phyloP scores from a whole-genome alignment of 2,888 invertebrate species.

The Philonicus albiceps region DNA sequence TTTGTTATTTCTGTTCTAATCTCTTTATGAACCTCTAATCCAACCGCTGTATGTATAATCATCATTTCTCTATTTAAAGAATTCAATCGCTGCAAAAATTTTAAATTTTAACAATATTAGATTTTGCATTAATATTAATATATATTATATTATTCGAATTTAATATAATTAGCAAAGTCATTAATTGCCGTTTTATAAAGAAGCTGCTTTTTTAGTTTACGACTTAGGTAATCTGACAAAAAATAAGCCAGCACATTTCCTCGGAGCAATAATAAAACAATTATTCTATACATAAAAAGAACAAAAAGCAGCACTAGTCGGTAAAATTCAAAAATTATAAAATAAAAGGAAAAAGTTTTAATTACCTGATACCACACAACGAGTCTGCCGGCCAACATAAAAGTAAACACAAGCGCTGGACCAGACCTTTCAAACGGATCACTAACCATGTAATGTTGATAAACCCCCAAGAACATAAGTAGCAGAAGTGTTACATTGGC shows the following conservation, averaged over 20 bases:
- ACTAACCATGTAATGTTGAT: slow-evolving; percentile 91
- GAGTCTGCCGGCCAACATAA: slow-evolving; percentile 88
- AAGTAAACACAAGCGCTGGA: slow-evolving; percentile 89
- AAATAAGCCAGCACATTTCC: not conserved
- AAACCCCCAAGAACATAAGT: slow-evolving; percentile 88
- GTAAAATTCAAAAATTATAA: not conserved
- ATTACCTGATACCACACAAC: slow-evolving; percentile 75
- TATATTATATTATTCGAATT: not conserved
- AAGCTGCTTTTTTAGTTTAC: not conserved
- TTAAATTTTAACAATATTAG: not conserved
- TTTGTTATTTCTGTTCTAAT: too few species aligned
- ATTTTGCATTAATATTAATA: not conserved
- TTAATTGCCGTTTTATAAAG: not conserved
- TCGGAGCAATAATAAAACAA: not conserved
- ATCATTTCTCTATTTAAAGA: too few species aligned
- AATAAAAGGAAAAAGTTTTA: not conserved
- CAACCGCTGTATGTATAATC: too few species aligned
- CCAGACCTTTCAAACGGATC: slow-evolving; percentile 92
- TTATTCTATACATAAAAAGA: not conserved
- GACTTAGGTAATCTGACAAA: not conserved
- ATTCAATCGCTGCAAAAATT: not conserved
- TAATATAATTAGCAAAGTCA: not conserved
- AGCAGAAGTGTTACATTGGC: slow-evolving; percentile 85
- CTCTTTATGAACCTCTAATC: too few species aligned
- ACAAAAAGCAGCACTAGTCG: not conserved